Evolutionary conservation across 1,140 invertebrate genomes (phyloP), one percentile per base, ranked within the genome.

Genomic region (Calosoma granatense): DNA sequence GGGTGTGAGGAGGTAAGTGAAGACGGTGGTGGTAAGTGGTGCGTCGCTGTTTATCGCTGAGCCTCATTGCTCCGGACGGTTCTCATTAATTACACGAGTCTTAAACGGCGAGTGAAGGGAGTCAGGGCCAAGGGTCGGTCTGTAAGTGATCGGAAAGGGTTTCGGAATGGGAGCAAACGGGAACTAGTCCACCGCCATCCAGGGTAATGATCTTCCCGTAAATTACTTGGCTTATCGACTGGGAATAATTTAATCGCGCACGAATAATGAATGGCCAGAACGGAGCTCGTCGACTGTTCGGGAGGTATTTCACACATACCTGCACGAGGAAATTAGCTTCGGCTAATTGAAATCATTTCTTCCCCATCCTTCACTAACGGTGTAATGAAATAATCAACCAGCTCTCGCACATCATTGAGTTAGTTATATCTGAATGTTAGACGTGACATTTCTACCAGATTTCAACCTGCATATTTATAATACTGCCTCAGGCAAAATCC

Each of bases 181-280:
- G n/a, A 36, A 9, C 6, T n/a, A 9, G 26, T n/a, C 26, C 26
- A 9, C 26, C n/a, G n/a, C 26, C 26, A 9, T n/a, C n/a, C n/a
- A 4, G 41, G 41, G 9, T 47, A 47, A 47, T 47, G 41, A 47
- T 47, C 41, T 47, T 12, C 22, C 21, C 23, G 21, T 54, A 23
- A 54, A 54, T 54, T 54, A 54, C 53, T 54, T n/a, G 53, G 53
- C 53, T 54, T 54, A 54, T 54, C 53, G 53, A 26, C 12, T 54
- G 21, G 21, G 53, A 54, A 54, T 54, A 54, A 54, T 54, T 54
- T 23, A 54, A 54, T 54, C 22, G 23, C 21, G 15, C n/a, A n/a
- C 14, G 53, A 54, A 54, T 54, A 54, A 54, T 22, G 53, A 54
- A 54, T 19, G 53, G 53, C 11, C 21, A 6, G 19, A 9, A n/a